A percentile compares a stretch with the other conserved stretches of the same genome.
These are phyloP conservation scores for Tribolium castaneum DNA, from an alignment of 1,140 invertebrate genomes.

Conservation along the genomic window DNA sequence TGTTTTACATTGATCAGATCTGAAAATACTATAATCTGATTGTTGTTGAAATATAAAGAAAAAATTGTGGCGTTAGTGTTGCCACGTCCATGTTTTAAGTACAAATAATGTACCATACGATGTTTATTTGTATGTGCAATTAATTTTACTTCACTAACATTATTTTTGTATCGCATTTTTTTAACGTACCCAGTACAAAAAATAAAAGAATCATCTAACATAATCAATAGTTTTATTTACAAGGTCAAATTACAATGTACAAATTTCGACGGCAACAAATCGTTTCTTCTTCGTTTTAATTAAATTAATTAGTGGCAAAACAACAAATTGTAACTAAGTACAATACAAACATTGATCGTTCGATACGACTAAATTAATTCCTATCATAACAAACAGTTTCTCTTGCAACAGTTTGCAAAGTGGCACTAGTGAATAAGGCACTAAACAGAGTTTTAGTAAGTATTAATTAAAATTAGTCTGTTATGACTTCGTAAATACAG, in stretches of 20 bases:
- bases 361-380: conserved; percentile 34
- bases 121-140: conserved; percentile 9
- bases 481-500: neutral
- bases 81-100: neutral
- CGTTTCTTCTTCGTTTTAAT: conserved; percentile 17
- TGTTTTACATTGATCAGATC: too few species aligned
- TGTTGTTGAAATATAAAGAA: neutral
- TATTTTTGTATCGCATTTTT: conserved; percentile 17
- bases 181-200: conserved; percentile 27
- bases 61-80: neutral
- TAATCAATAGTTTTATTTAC: conserved; percentile 41
- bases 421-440: conserved; percentile 40
- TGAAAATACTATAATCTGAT: too few species aligned
- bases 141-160: conserved; percentile 16
- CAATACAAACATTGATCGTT: conserved; percentile 3
- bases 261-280: conserved; percentile 18
- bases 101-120: neutral
- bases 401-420: neutral
- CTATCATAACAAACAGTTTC: conserved; percentile 31
- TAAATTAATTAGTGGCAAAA: conserved; percentile 22
- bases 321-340: conserved; percentile 40
- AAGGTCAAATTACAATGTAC: conserved; percentile 22
- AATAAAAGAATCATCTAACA: conserved; percentile 29
- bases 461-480: conserved; percentile 33
- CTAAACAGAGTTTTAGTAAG: conserved; percentile 26